phyloP scores from a whole-genome alignment of 2,888 invertebrate genomes.

The Empis livida region DNA sequence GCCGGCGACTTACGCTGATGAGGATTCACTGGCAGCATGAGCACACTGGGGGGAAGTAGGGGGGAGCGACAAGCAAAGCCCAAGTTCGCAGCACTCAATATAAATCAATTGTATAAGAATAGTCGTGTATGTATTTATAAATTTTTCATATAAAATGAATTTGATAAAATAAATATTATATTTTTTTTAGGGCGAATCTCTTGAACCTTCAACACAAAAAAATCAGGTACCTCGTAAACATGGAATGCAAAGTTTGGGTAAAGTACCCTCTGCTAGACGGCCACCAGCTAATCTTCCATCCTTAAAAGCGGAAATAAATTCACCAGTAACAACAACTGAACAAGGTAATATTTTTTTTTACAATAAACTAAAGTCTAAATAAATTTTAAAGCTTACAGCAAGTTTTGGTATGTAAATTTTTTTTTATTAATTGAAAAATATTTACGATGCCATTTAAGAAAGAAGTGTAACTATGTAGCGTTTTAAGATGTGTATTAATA shows the following conservation, averaged over 20 bases:
- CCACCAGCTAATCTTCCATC: slow-evolving; percentile 98
- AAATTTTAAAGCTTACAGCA: too few relatives aligned
- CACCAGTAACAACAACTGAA: slow-evolving; percentile 30
- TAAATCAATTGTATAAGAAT: slow-evolving; percentile 90
- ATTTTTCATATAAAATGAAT: slow-evolving; percentile 5
- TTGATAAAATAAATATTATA: slow-evolving; percentile 6
- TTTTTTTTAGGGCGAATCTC: slow-evolving; percentile 59
- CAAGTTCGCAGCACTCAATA: slow-evolving; percentile 94
- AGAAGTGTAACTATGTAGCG: too few relatives aligned
- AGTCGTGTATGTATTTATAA: slow-evolving; percentile 52
- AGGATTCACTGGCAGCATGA: slow-evolving; percentile 40
- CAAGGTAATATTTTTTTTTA: slow-evolving; percentile 11
- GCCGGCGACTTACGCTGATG: slow-evolving; percentile 37
- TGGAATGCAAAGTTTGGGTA: slow-evolving; percentile 99
- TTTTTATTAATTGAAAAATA: too few relatives aligned
- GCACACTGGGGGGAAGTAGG: slow-evolving; percentile 40
- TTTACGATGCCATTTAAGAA: too few relatives aligned
- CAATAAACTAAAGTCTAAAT: too few relatives aligned
- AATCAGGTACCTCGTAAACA: slow-evolving; percentile 89
- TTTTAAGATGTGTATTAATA: too few relatives aligned
- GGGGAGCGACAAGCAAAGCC: slow-evolving; percentile 54
- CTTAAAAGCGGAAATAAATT: slow-evolving; percentile 80
- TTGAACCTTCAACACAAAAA: slow-evolving; percentile 78
- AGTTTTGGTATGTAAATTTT: too few relatives aligned
- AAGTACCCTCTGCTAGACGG: slow-evolving; percentile 94